Percentiles rank a stretch among this genome's conserved stretches.
These are phyloP conservation scores for Merodon equestris DNA, from an alignment of 2,888 invertebrate genomes.

Conservation along the genomic window DNA sequence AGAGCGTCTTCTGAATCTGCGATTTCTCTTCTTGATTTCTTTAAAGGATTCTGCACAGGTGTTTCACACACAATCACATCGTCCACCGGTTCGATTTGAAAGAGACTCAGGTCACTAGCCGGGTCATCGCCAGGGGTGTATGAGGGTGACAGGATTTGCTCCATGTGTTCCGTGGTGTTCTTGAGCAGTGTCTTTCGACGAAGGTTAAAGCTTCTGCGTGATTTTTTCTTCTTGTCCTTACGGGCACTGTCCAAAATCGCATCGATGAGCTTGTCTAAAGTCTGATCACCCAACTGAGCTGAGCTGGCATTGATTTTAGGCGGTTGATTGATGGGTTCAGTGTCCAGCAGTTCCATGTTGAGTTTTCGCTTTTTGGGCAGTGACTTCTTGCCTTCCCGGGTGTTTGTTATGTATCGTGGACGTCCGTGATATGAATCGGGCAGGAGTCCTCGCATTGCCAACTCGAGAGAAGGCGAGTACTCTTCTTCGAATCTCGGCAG, in stretches of 20 bases:
- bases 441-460: conserved; percentile 75
- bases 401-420: conserved; percentile 74
- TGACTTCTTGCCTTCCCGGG: conserved; percentile 40
- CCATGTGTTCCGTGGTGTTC: conserved; percentile 70
- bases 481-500: conserved; percentile 77
- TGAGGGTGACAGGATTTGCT: conserved; percentile 74
- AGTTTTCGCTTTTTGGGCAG: conserved; percentile 72
- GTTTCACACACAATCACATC: conserved; percentile 74
- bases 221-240: conserved; percentile 74
- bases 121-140: conserved; percentile 78
- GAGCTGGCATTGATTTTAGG: conserved; percentile 70
- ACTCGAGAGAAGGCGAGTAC: conserved; percentile 76
- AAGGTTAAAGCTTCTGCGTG: conserved; percentile 75
- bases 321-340: conserved; percentile 26
- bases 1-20: too few species aligned
- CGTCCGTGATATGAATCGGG: conserved; percentile 76
- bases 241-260: conserved; percentile 78
- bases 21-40: conserved; percentile 72
- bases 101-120: conserved; percentile 77
- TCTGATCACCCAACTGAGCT: conserved; percentile 76
- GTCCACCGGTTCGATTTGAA: conserved; percentile 57
- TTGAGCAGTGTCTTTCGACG: conserved; percentile 75
- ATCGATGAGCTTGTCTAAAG: conserved; percentile 77
- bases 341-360: conserved; percentile 73
- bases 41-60: conserved; percentile 70